Percentiles rank a stretch among this genome's conserved stretches.
These are phyloP conservation scores for Trididemnum miniatum DNA, from an alignment of 23 tunicate genomes.

Conservation along the genomic window DNA sequence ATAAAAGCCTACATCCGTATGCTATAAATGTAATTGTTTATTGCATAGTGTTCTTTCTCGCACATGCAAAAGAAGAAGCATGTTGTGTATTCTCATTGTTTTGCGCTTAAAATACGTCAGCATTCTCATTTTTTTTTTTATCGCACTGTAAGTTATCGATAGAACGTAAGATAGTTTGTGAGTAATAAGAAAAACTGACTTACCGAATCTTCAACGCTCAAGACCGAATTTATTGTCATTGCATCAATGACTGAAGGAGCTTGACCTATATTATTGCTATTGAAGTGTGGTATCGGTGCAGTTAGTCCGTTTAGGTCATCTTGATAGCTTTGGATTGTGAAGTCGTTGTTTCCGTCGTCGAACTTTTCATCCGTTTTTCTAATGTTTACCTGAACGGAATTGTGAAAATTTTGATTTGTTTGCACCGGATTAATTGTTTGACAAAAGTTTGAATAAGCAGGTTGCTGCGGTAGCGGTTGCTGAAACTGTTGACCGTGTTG, in stretches of 20 bases:
- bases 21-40: too few species aligned
- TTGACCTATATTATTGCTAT: not conserved
- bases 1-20: too few species aligned
- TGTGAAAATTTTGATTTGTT: not conserved
- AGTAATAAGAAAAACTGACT: constrained; percentile 5
- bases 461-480: constrained; percentile 6
- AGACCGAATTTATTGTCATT: constrained; percentile 25
- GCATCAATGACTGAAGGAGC: constrained; percentile 21
- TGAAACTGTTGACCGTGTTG: constrained; percentile 31
- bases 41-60: too few species aligned
- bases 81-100: too few species aligned
- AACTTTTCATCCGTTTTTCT: not conserved
- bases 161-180: too few species aligned
- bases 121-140: too few species aligned
- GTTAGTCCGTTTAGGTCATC: not conserved
- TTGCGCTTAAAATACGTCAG: too few species aligned
- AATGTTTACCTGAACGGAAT: not conserved
- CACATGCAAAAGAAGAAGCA: too few species aligned
- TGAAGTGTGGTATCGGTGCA: not conserved
- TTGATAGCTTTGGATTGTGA: not conserved
- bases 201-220: constrained; percentile 1
- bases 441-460: not conserved
- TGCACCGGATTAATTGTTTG: not conserved
- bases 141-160: too few species aligned
- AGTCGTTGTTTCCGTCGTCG: not conserved